Evolutionary conservation across 2,113 vertebrate species (phyloP).

Genomic region (Vulpes lagopus): DNA sequence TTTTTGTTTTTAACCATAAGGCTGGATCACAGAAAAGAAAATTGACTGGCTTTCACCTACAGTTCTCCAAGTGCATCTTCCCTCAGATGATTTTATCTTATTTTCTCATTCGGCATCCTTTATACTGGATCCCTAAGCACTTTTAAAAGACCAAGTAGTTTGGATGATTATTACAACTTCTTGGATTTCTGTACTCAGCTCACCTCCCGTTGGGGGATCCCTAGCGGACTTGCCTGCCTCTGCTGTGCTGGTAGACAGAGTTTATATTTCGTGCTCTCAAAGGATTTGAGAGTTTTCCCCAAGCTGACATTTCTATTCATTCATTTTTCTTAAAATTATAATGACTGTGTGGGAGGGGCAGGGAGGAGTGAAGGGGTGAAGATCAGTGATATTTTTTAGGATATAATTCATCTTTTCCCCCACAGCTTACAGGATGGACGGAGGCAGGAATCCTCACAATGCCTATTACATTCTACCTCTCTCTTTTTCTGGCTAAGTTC

Average conservation of each 20-base stretch:
- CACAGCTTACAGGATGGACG: neutral
- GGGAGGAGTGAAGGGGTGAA: fast-evolving
- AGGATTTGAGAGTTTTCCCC: neutral
- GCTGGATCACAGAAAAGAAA: neutral
- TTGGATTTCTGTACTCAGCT: neutral
- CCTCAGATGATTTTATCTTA: neutral
- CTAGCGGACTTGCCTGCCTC: neutral
- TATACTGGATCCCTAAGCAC: neutral
- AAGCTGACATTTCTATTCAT: neutral
- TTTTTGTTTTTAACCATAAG: neutral
- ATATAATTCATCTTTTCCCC: neutral
- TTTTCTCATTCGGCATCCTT: neutral
- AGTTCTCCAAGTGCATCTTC: neutral
- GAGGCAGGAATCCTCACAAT: neutral
- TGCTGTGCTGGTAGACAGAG: neutral
- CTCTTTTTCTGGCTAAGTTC: neutral
- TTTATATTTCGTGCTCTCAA: neutral
- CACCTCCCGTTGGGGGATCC: neutral
- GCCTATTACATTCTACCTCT: neutral
- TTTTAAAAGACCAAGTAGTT: neutral
- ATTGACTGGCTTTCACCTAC: neutral
- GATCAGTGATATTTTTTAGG: neutral
- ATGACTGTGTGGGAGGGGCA: neutral
- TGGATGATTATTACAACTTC: neutral
- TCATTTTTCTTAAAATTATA: neutral